phyloP scores from a whole-genome alignment of 2,888 invertebrate species.

The Agriopis aurantiaria region DNA sequence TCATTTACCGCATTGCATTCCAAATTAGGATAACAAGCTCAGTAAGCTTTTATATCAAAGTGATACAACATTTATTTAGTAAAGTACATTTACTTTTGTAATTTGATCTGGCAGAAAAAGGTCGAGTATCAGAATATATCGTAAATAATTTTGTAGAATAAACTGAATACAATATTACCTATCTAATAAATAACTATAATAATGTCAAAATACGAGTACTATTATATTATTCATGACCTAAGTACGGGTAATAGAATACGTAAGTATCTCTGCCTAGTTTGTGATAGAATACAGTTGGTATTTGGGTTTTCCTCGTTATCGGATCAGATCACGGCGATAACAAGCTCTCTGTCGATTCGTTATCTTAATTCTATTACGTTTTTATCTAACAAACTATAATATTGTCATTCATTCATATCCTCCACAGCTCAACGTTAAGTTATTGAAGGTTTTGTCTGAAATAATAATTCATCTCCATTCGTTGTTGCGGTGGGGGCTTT shows the following conservation, averaged over 20 bases:
- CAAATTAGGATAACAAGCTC: background rate
- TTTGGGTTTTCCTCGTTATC: constrained; percentile 25
- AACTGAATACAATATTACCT: constrained; percentile 3
- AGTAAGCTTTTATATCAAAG: background rate
- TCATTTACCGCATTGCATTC: constrained; percentile 20
- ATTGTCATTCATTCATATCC: constrained; percentile 17
- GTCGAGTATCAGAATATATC: background rate
- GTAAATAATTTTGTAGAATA: constrained; percentile 1
- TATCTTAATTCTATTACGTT: constrained; percentile 29
- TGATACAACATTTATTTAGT: no score
- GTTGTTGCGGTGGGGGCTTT: constrained; percentile 24
- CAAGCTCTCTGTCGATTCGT: constrained; percentile 18
- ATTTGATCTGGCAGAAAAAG: background rate
- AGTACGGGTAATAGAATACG: constrained; percentile 4
- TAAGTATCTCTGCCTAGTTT: constrained; percentile 12
- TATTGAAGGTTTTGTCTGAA: constrained; percentile 17
- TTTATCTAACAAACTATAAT: constrained; percentile 24
- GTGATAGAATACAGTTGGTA: constrained; percentile 2
- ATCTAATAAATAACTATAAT: background rate
- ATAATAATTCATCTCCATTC: constrained; percentile 9
- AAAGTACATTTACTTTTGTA: background rate
- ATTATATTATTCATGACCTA: background rate
- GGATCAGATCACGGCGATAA: constrained; percentile 17
- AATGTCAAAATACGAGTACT: background rate
- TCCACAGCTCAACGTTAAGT: background rate